These are phyloP conservation scores for Nasua narica DNA, from an alignment of 2,797 vertebrate genomes.

Conservation along the genomic window DNA sequence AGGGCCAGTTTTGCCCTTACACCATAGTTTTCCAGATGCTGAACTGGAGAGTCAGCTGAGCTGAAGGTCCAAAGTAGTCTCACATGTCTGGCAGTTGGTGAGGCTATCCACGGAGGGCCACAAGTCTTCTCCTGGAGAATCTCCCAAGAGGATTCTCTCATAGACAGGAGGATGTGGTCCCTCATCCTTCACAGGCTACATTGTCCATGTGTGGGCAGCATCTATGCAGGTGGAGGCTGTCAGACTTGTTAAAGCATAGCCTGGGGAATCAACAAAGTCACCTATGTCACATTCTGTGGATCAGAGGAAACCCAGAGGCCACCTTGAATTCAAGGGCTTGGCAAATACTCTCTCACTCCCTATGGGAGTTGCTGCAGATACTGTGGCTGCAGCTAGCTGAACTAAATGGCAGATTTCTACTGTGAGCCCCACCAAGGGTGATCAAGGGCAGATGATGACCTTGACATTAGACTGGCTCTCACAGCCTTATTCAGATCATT, in stretches of 20 bases:
- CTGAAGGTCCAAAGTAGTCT: background rate
- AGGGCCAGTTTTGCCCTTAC: background rate
- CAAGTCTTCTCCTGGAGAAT: background rate
- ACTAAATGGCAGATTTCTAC: background rate
- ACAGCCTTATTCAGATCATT: background rate
- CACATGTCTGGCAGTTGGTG: fast-evolving
- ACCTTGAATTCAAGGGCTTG: background rate
- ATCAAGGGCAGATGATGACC: background rate
- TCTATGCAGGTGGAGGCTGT: background rate
- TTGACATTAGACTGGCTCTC: background rate
- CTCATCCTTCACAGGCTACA: background rate
- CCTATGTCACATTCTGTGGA: background rate
- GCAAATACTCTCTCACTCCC: background rate
- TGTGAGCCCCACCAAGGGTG: background rate
- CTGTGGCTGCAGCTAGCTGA: background rate
- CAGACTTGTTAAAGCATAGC: background rate
- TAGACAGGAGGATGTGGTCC: background rate
- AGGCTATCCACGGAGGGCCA: background rate
- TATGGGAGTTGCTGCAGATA: background rate
- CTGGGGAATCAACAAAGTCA: background rate
- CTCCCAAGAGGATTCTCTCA: background rate
- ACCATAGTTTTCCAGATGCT: background rate
- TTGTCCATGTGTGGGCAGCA: background rate
- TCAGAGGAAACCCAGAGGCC: background rate
- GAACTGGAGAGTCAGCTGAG: background rate